A percentile compares a stretch with the other conserved stretches of the same genome.
These are phyloP conservation scores for Rhynchomys soricoides DNA, from an alignment of 2,113 vertebrate genomes.

Conservation along the genomic window DNA sequence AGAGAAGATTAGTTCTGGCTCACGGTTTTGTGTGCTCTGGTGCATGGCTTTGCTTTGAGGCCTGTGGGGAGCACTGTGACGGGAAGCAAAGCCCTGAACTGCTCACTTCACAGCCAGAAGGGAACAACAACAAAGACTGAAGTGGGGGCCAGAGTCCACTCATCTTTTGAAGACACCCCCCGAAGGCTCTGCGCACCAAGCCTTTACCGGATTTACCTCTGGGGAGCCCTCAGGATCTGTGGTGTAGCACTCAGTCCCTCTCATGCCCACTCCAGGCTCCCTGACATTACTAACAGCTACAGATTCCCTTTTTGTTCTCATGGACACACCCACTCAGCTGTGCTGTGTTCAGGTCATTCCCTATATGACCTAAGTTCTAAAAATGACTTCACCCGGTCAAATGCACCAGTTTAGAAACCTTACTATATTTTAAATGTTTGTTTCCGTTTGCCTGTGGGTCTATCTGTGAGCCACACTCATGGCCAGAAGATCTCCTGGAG, in stretches of 20 bases:
- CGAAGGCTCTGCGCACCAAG: background rate
- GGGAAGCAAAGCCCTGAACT: background rate
- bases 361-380: background rate
- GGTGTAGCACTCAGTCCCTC: background rate
- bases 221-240: too few species aligned
- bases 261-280: background rate
- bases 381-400: background rate
- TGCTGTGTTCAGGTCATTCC: background rate
- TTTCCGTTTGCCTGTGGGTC: background rate
- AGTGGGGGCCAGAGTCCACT: background rate
- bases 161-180: background rate
- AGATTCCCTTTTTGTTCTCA: background rate
- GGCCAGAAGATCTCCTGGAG: background rate
- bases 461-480: background rate
- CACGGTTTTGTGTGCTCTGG: background rate
- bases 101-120: background rate
- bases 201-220: background rate
- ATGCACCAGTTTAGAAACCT: background rate
- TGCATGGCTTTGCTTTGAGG: background rate
- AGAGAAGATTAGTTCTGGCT: background rate
- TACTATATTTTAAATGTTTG: background rate
- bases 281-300: background rate
- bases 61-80: background rate
- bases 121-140: background rate
- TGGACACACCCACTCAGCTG: background rate